Evolutionary conservation across 1,140 invertebrate species (phyloP), one percentile per base, ranked within the genome.

Genomic region (Adoxophyes honmai): DNA sequence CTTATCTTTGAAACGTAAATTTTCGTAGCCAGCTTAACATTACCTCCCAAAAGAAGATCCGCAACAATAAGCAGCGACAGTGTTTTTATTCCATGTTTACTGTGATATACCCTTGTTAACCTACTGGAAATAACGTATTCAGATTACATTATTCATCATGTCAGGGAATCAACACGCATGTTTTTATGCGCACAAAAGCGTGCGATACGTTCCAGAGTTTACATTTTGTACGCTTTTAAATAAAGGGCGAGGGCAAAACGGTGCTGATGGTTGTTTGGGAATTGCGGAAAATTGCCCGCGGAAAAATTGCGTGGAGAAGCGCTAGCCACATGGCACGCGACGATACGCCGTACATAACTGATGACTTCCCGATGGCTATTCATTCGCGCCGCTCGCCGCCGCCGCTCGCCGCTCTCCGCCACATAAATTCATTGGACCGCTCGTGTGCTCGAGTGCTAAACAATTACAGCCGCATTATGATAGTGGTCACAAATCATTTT

Each of bases 291-390:
- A 82, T 75, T 77, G 78, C 68, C 75, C 58, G 75, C 60, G 79
- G 77, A 87, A 87, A 86, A 83, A 87, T 87, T 75, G 79, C 75
- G 71, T 57, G 73, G 73, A 75, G 62, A 64, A 79, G 70, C 74
- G 72, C 55, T 68, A 71, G 70, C 77, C 81, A 85, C 79, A 84
- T 87, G 81, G 80, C 76, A 78, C 76, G 70, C 73, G 71, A 68
- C 79, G 75, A 75, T 82, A 68, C 71, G 80, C 70, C 78, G 76
- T 83, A 81, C 79, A 84, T 85, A 82, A 82, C 82, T 87, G 81
- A 87, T 87, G 82, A 84, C 78, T 87, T 87, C 86, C 73, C 81
- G 73, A 87, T 87, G 81, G 84, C 70, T 70, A 81, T 82, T 82
- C 79, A 85, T 85, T 75, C 73, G 71, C 61, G 57, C 59, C 57